Percentiles rank a stretch among this genome's conserved stretches.
phyloP scores from a whole-genome alignment of 2,113 vertebrate genomes.

The Poeciliopsis turrubarensis region DNA sequence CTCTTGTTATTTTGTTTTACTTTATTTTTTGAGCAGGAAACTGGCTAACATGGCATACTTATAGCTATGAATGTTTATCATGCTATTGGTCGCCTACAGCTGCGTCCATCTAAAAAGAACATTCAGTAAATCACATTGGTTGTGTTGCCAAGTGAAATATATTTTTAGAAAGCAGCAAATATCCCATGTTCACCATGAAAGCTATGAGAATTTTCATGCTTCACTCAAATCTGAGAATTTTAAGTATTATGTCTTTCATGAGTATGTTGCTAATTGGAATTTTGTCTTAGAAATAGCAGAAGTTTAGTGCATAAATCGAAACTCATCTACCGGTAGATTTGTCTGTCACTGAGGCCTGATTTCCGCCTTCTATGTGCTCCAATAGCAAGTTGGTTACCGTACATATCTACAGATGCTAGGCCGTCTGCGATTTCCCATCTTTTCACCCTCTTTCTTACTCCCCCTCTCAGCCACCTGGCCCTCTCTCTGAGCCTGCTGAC shows the following conservation, averaged over 20 bases:
- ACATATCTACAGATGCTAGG: slow-evolving; percentile 43
- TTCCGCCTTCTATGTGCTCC: slow-evolving; percentile 17
- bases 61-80: background rate
- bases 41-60: background rate
- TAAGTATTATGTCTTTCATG: background rate
- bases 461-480: slow-evolving; percentile 68
- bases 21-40: background rate
- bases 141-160: background rate
- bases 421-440: slow-evolving; percentile 49
- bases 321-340: background rate
- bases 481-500: slow-evolving; percentile 74
- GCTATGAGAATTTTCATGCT: too few species aligned
- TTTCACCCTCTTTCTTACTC: slow-evolving; percentile 23
- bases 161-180: background rate
- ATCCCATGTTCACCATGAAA: background rate
- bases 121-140: background rate
- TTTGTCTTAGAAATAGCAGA: background rate
- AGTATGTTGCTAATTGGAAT: background rate
- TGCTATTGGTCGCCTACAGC: background rate
- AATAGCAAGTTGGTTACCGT: slow-evolving; percentile 37
- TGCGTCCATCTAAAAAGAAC: background rate
- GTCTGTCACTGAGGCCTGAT: slow-evolving; percentile 19
- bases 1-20: too few species aligned
- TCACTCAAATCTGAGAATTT: background rate
- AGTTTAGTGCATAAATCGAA: background rate